phyloP scores from a whole-genome alignment of 2,888 invertebrate genomes.

The Scaptomyza polygonia region DNA sequence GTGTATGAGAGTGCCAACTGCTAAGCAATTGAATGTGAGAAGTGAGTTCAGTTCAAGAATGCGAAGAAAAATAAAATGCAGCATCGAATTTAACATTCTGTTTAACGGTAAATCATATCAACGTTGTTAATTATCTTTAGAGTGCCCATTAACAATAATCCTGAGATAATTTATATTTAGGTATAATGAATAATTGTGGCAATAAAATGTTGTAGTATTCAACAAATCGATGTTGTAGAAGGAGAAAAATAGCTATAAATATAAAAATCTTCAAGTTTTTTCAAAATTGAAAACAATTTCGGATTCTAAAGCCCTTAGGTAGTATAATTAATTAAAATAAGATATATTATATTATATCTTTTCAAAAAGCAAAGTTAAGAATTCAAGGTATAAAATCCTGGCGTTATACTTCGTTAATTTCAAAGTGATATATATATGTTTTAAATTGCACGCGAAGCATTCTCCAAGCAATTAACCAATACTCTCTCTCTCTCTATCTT shows the following conservation, averaged over 20 bases:
- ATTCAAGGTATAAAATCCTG: background rate
- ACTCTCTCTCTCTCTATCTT: background rate
- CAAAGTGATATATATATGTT: background rate
- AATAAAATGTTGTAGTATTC: too few relatives aligned
- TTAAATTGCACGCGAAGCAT: background rate
- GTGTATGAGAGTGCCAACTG: background rate
- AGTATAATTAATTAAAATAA: background rate
- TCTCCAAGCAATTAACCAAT: slow-evolving; percentile 33
- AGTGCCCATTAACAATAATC: background rate
- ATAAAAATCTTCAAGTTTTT: too few relatives aligned
- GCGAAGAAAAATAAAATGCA: background rate
- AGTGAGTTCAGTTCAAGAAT: background rate
- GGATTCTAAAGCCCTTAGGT: background rate
- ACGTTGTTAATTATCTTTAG: background rate
- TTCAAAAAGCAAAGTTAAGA: background rate
- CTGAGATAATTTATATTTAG: background rate
- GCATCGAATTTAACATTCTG: background rate
- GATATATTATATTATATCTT: background rate
- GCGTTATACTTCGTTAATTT: background rate
- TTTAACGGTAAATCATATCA: background rate
- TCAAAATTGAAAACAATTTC: too few relatives aligned
- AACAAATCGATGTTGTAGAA: too few relatives aligned
- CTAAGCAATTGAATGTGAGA: background rate
- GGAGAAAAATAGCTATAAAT: too few relatives aligned
- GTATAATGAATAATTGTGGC: too few relatives aligned